Evolutionary conservation across 2,888 invertebrate species (phyloP).

Genomic region (Luffia ferchaultella): DNA sequence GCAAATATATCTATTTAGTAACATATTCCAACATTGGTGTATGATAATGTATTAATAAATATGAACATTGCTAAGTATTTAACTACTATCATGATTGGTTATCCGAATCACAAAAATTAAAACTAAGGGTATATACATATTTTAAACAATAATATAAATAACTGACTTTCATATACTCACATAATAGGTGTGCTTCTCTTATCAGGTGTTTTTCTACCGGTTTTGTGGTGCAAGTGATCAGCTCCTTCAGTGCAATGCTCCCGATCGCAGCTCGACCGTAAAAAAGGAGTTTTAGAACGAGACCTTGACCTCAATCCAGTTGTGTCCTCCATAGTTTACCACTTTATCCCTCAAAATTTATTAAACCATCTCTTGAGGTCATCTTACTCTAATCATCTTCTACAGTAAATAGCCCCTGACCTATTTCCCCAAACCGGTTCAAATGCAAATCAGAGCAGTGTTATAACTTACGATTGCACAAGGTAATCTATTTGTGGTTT

Average conservation of each 20-base stretch:
- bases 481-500: constrained; percentile 61
- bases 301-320: constrained; percentile 72
- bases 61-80: no score
- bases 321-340: constrained; percentile 42
- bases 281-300: constrained; percentile 74
- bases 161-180: constrained; percentile 41
- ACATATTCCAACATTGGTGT: no score
- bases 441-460: constrained; percentile 28
- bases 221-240: constrained; percentile 57
- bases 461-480: constrained; percentile 43
- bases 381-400: constrained; percentile 26
- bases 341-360: constrained; percentile 1
- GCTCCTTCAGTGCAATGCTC: constrained; percentile 62
- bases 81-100: no score
- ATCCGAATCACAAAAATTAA: no score
- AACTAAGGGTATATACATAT: no score
- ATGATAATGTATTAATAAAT: no score
- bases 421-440: constrained; percentile 23
- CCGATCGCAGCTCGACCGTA: constrained; percentile 65
- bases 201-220: constrained; percentile 55
- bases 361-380: constrained; percentile 1
- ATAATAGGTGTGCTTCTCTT: constrained; percentile 56
- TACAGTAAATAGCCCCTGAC: constrained; percentile 21
- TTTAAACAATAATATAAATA: background rate
- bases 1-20: no score